These are phyloP conservation scores for Cirrhinus molitorella DNA, from an alignment of 2,797 vertebrate species.

Conservation along the genomic window DNA sequence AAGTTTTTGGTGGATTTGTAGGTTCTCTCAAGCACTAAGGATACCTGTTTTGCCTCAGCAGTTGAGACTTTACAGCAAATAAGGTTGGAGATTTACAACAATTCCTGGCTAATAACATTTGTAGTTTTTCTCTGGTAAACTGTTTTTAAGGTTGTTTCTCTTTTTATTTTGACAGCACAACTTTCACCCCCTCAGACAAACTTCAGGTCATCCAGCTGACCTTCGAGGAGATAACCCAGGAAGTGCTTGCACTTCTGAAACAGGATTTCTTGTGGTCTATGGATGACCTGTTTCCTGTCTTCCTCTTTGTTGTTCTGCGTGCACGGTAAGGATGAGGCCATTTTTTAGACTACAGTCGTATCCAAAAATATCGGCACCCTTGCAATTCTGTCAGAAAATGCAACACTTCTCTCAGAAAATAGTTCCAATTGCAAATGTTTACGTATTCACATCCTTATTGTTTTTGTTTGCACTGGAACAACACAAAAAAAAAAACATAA, in stretches of 20 bases:
- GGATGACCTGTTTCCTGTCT: slow-evolving; percentile 98
- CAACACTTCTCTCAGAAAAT: too few species aligned
- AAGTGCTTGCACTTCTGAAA: slow-evolving; percentile 87
- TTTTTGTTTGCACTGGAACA: too few species aligned
- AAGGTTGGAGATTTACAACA: slow-evolving; percentile 79
- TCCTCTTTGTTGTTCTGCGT: slow-evolving; percentile 96
- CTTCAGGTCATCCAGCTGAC: slow-evolving; percentile 97
- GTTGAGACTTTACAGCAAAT: slow-evolving; percentile 97
- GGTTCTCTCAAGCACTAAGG: slow-evolving; percentile 90
- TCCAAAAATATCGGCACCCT: too few species aligned
- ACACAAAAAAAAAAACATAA: too few species aligned
- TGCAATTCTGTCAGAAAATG: too few species aligned
- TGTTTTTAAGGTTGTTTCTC: background rate
- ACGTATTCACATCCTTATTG: too few species aligned
- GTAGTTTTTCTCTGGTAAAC: background rate
- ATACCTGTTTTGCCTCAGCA: slow-evolving; percentile 92
- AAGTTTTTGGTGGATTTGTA: slow-evolving; percentile 64
- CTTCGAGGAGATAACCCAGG: slow-evolving; percentile 97
- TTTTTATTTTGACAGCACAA: slow-evolving; percentile 82
- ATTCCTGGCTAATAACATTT: background rate
- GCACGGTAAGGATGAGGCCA: slow-evolving; percentile 87
- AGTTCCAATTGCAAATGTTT: too few species aligned
- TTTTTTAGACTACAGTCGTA: too few species aligned
- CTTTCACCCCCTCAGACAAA: slow-evolving; percentile 97
- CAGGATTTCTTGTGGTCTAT: slow-evolving; percentile 99